phyloP scores from a whole-genome alignment of 2,113 vertebrate genomes.

The Antigone vipio region DNA sequence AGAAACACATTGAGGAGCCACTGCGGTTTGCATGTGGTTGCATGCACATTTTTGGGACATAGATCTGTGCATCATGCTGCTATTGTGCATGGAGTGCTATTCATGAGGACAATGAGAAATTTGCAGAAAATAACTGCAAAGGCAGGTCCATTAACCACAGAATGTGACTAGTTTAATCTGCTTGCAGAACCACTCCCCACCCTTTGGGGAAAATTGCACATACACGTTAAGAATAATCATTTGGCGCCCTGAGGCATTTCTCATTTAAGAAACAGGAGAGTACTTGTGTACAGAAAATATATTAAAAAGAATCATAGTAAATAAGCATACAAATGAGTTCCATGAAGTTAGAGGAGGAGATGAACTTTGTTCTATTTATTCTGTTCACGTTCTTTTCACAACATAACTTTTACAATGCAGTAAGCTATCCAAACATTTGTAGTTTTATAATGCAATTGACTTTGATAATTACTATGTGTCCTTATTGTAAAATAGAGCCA shows the following conservation, averaged over 20 bases:
- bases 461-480: background rate
- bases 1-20: background rate
- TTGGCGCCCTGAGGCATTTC: background rate
- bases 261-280: background rate
- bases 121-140: background rate
- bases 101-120: background rate
- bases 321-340: background rate
- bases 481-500: background rate
- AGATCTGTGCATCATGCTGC: background rate
- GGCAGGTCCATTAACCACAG: background rate
- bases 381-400: background rate
- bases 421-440: background rate
- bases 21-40: background rate
- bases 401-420: background rate
- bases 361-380: slow-evolving; percentile 19
- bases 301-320: background rate
- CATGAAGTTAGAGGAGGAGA: background rate
- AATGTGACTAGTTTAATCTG: background rate
- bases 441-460: background rate
- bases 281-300: background rate
- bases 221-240: background rate
- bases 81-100: background rate
- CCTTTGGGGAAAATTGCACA: background rate
- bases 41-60: background rate
- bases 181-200: background rate